Evolutionary conservation across 2,888 invertebrate species (phyloP).

Genomic region (Acronicta alni): DNA sequence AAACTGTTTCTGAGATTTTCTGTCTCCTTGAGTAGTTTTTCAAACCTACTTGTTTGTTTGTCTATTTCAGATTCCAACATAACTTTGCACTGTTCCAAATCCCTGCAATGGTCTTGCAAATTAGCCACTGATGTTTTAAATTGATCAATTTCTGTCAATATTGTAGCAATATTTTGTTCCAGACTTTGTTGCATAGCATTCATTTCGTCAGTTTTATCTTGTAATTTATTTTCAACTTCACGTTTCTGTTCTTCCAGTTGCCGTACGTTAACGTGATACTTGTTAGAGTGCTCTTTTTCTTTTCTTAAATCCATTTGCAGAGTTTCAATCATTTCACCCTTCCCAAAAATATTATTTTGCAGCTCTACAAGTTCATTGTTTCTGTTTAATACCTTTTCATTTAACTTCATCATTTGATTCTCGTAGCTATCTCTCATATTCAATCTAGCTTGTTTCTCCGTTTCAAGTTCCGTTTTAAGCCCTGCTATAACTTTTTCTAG

Average conservation of each 20-base stretch:
- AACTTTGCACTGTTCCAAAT: constrained; percentile 63
- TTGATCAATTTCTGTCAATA: constrained; percentile 66
- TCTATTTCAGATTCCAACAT: constrained; percentile 65
- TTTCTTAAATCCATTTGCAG: constrained; percentile 71
- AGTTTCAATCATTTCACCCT: constrained; percentile 75
- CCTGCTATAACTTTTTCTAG: constrained; percentile 68
- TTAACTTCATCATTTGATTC: constrained; percentile 76
- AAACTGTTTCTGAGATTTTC: constrained; percentile 63
- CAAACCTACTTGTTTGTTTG: constrained; percentile 60
- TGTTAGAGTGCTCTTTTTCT: constrained; percentile 68
- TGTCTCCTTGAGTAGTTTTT: constrained; percentile 65
- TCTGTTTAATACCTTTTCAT: constrained; percentile 80
- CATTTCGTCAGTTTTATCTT: constrained; percentile 65
- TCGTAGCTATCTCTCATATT: constrained; percentile 78
- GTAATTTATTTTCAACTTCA: constrained; percentile 61
- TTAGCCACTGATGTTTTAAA: constrained; percentile 58
- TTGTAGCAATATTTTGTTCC: constrained; percentile 57
- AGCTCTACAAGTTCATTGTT: constrained; percentile 82
- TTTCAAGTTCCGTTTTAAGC: constrained; percentile 69
- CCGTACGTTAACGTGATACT: constrained; percentile 64
- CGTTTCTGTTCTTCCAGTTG: constrained; percentile 60
- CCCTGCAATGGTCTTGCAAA: constrained; percentile 61
- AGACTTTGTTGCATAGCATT: constrained; percentile 62
- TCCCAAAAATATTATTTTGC: constrained; percentile 76
- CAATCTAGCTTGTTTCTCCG: constrained; percentile 71